Evolutionary conservation across 2,113 vertebrate genomes (phyloP).

Genomic region (Dissostichus mawsoni): DNA sequence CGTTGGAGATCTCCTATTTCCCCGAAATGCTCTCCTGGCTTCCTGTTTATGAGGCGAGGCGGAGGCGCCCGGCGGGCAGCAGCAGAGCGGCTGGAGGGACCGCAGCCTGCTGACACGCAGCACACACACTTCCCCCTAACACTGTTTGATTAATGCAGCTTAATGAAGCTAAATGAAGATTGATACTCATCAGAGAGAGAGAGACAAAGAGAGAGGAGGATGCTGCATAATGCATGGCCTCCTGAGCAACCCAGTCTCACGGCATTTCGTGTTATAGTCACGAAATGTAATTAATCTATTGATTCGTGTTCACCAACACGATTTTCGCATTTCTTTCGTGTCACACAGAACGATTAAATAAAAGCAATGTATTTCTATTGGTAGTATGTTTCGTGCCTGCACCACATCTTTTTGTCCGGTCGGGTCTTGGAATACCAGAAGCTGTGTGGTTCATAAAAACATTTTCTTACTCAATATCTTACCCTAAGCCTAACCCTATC

Average conservation of each 20-base stretch:
- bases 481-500: no score
- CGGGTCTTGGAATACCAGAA: no score
- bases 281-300: no score
- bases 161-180: constrained; percentile 71
- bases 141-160: constrained; percentile 60
- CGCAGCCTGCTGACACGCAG: constrained; percentile 40
- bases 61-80: constrained; percentile 7
- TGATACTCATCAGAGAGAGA: constrained; percentile 48
- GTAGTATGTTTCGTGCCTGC: no score
- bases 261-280: no score
- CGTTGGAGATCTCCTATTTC: constrained; percentile 29
- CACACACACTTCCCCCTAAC: constrained; percentile 32
- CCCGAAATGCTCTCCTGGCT: constrained; percentile 24
- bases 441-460: no score
- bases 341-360: no score
- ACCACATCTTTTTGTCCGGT: no score
- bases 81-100: constrained; percentile 2
- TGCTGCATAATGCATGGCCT: constrained; percentile 25
- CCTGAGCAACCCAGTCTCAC: constrained; percentile 6
- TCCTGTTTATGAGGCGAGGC: constrained; percentile 31
- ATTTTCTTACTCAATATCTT: no score
- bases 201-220: constrained; percentile 22
- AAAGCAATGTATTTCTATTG: no score
- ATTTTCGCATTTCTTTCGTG: no score
- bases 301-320: no score